A percentile compares a stretch with the other conserved stretches of the same genome.
These are phyloP conservation scores for Todiramphus saurophagus DNA, from an alignment of 2,113 vertebrate species.

Conservation along the genomic window DNA sequence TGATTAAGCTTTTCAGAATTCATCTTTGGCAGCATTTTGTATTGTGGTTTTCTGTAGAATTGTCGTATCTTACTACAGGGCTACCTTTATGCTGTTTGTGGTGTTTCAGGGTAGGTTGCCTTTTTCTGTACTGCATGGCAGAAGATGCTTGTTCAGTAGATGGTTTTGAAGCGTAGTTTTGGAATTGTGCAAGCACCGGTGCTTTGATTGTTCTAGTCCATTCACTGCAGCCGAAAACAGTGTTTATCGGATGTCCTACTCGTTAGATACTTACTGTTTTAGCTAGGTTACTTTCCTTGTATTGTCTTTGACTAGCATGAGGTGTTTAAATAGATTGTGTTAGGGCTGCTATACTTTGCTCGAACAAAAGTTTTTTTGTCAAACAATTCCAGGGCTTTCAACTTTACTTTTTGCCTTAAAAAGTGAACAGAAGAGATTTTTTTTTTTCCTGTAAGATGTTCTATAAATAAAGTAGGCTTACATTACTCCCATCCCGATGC, in stretches of 20 bases:
- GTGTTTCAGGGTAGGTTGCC: neutral
- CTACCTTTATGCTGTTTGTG: neutral
- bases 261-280: neutral
- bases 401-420: neutral
- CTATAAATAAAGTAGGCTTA: neutral
- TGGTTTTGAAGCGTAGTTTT: neutral
- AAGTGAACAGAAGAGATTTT: neutral
- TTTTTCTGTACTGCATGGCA: neutral
- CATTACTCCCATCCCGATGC: neutral
- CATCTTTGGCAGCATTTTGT: neutral
- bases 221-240: neutral
- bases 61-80: neutral
- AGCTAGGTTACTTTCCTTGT: constrained; percentile 5
- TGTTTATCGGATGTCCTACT: neutral
- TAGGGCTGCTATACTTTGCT: neutral
- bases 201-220: neutral
- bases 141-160: rapidly evolving
- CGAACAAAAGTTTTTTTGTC: neutral
- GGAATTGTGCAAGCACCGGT: neutral
- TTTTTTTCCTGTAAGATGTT: neutral
- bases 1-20: neutral
- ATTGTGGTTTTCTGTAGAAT: neutral
- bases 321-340: constrained; percentile 5
- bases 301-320: neutral
- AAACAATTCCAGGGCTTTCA: neutral